A percentile compares a stretch with the other conserved stretches of the same genome.
Conservation (phyloP, 2,113 vertebrate genomes). For the Triplophysa rosa region DNA sequence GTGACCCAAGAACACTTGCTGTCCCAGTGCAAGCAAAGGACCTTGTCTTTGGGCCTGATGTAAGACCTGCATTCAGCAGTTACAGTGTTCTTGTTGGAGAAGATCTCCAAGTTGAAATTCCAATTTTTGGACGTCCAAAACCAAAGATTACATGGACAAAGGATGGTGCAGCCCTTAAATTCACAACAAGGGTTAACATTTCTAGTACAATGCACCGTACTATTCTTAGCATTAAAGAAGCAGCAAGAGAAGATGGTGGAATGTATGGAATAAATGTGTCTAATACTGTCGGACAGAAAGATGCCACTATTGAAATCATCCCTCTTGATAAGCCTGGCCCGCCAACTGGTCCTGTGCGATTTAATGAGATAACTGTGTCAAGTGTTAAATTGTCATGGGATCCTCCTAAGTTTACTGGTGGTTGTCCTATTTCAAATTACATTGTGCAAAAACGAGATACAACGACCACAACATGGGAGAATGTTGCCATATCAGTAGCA, state of each 20-base stretch:
- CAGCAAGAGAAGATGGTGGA: conserved; percentile 88
- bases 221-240: conserved; percentile 88
- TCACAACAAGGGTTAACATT: conserved; percentile 92
- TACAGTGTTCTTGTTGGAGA: conserved; percentile 92
- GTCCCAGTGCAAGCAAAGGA: conserved; percentile 93
- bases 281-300: conserved; percentile 88
- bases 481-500: conserved; percentile 85
- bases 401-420: conserved; percentile 87
- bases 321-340: conserved; percentile 95
- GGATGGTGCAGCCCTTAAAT: conserved; percentile 85
- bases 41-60: conserved; percentile 91
- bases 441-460: conserved; percentile 96
- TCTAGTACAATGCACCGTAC: conserved; percentile 78
- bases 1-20: conserved; percentile 90
- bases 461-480: conserved; percentile 89
- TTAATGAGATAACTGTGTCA: conserved; percentile 92
- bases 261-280: conserved; percentile 86
- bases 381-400: conserved; percentile 93
- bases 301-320: conserved; percentile 86
- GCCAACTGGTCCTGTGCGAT: conserved; percentile 90
- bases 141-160: conserved; percentile 90
- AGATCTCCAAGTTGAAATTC: conserved; percentile 88
- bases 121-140: conserved; percentile 90
- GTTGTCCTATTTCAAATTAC: conserved; percentile 96
- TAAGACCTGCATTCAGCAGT: conserved; percentile 87